Evolutionary conservation across 2,113 vertebrate species (phyloP).

Genomic region (Fukomys damarensis): DNA sequence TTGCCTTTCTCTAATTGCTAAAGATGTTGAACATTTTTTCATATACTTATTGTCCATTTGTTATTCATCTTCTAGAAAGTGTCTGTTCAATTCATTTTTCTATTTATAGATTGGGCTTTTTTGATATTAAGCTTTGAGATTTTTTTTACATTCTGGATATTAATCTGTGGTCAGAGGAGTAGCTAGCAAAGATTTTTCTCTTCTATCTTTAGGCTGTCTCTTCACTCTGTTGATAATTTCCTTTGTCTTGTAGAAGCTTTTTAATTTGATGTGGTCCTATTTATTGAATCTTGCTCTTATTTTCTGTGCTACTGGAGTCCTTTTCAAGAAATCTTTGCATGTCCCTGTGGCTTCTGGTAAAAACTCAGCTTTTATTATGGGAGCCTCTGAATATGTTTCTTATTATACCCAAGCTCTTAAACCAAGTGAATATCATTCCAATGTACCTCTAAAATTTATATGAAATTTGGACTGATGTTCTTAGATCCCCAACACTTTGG

Average conservation of each 20-base stretch:
- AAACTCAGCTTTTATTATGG: not conserved
- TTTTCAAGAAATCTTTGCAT: not conserved
- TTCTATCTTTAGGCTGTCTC: not conserved
- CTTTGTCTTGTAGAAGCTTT: not conserved
- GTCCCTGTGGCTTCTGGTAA: not conserved
- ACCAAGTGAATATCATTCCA: not conserved
- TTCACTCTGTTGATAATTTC: not conserved
- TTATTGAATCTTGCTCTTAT: not conserved
- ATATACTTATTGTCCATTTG: not conserved
- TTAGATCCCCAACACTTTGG: not conserved
- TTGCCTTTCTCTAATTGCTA: not conserved
- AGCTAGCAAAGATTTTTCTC: not conserved
- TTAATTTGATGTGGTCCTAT: not conserved
- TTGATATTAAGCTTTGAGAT: not conserved
- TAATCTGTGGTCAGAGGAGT: not conserved
- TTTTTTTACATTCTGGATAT: not conserved
- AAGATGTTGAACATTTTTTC: not conserved
- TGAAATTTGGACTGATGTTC: not conserved
- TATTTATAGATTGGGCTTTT: not conserved
- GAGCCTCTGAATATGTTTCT: not conserved
- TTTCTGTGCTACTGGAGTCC: not conserved
- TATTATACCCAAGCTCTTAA: not conserved
- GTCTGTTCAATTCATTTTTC: not conserved
- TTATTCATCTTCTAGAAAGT: not conserved
- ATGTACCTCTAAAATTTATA: slow-evolving; percentile 18